phyloP scores from a whole-genome alignment of 2,113 vertebrate genomes.

The Acrocephalus kingi region DNA sequence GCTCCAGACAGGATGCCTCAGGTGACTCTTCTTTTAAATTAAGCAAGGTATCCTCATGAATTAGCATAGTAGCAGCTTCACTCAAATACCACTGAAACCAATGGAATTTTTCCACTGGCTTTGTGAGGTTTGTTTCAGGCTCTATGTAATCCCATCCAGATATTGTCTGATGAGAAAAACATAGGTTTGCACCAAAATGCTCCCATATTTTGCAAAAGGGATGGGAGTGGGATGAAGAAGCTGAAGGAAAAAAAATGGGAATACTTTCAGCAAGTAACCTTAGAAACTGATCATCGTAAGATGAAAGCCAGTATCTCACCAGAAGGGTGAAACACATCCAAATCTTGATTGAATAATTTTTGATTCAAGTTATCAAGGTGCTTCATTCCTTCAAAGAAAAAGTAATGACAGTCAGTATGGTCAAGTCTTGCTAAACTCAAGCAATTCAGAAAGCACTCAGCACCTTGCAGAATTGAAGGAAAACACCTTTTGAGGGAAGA shows the following conservation, averaged over 20 bases:
- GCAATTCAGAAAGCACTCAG: not conserved
- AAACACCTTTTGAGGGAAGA: not conserved
- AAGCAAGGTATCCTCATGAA: not conserved
- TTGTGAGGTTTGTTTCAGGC: not conserved
- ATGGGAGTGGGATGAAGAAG: not conserved
- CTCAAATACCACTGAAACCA: conserved; percentile 7
- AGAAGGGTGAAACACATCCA: not conserved
- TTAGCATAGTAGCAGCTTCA: not conserved
- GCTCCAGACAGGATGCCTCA: not conserved
- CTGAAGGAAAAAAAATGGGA: not conserved
- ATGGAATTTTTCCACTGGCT: not conserved
- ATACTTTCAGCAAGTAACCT: not conserved
- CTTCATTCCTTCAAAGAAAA: not conserved
- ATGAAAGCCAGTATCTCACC: not conserved
- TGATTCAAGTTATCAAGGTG: not conserved
- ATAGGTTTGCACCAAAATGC: not conserved
- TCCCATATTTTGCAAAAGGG: not conserved
- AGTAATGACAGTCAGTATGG: not conserved
- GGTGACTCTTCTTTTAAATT: not conserved
- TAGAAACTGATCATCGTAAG: not conserved
- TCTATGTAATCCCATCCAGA: not conserved
- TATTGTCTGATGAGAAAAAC: conserved; percentile 4
- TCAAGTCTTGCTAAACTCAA: not conserved
- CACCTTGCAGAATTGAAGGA: not conserved
- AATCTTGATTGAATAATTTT: not conserved